Evolutionary conservation across 2,888 invertebrate species (phyloP), one percentile per base, ranked within the genome.

Genomic region (Tanaodytes sp.): DNA sequence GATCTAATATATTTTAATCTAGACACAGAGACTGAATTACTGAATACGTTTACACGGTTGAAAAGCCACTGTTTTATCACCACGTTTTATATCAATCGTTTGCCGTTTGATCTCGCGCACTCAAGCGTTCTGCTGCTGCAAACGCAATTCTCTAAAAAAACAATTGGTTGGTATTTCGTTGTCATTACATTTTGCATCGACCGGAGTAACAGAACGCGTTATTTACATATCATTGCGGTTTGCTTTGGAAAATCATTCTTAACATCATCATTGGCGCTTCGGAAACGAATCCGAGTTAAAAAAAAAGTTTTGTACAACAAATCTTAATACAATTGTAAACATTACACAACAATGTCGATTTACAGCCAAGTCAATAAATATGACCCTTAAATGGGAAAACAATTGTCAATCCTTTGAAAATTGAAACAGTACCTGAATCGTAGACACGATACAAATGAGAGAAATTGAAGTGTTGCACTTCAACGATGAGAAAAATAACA

Each of bases 41-140:
- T 80, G 82, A 82, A 82, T 82, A 83, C 82, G 81, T 82, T 82
- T 79, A 81, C 79, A 76, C 49, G 67, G 54, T 73, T 64, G 54
- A 64, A 64, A 68, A 69, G 69, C 69, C 69, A 69, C 69, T 72
- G 58, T 69, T 59, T 62, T 64, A 69, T 69, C 69, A 64, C 69
- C 63, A 59, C 37, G 33, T 69, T 52, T 51, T 33, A 36, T 31
- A 45, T 62, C 57, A 49, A 61, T 40, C 55, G 19, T 52, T 51
- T 52, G 30, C 51, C 51, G 31, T 30, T 57, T 58, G 31, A 46
- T 12, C 54, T 8, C 8, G 5, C 23, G 40, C 52, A 58, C 58
- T n/a, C n/a, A 37, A 9, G 27, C 37, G 40, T 39, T 45, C 42
- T 23, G 55, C 30, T 36, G 19, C 30, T 49, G 20, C 39, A 30